These are phyloP conservation scores for Holothuria glaberrima DNA, from an alignment of 35 echinoderm and acorn worm species.

Conservation along the genomic window DNA sequence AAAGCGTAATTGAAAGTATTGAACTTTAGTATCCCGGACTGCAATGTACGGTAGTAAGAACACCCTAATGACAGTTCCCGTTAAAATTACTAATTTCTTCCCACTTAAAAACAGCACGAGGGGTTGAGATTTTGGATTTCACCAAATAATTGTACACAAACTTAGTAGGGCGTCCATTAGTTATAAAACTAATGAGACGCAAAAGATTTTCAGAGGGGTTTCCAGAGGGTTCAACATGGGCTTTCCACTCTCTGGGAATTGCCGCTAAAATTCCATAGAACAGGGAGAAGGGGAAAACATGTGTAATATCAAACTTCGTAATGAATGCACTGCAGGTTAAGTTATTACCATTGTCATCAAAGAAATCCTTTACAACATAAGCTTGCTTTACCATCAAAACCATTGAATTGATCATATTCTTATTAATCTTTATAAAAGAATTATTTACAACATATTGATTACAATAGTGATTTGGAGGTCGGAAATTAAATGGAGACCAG, in stretches of 20 bases:
- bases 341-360: not conserved
- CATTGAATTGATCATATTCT: not conserved
- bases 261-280: not conserved
- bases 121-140: not conserved
- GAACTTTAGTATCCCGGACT: not conserved
- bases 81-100: not conserved
- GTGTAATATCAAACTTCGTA: not conserved
- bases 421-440: slow-evolving; percentile 1
- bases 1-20: not conserved
- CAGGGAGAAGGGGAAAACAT: not conserved
- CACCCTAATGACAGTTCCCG: not conserved
- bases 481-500: not conserved
- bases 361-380: not conserved
- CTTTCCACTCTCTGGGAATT: not conserved
- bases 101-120: not conserved
- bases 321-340: not conserved
- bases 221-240: not conserved
- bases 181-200: not conserved
- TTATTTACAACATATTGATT: not conserved
- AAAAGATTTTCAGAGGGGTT: not conserved
- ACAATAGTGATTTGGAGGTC: not conserved
- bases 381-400: not conserved
- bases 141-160: not conserved
- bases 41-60: not conserved
- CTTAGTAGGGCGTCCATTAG: not conserved